Evolutionary conservation across 2,888 invertebrate species (phyloP), one percentile per base, ranked within the genome.

Genomic region (Drosophila niveifrons): DNA sequence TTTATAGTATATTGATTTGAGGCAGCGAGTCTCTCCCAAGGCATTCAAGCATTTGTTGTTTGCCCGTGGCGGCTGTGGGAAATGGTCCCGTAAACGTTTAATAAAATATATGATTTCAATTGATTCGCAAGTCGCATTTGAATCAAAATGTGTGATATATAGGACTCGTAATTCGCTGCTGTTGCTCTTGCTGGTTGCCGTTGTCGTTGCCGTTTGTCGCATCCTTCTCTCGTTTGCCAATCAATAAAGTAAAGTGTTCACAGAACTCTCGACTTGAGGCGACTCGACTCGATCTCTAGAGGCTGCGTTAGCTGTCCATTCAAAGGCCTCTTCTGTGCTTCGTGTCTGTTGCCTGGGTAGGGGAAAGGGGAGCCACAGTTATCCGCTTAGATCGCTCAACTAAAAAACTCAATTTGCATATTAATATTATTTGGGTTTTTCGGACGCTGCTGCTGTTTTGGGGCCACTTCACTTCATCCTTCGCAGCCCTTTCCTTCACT

Each of bases 371-470:
- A 23, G 65, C 74, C 68, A 66, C 77, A 72, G 82, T 83, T 89
- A 86, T 90, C 88, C 89, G 90, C 90, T 90, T 90, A 90, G 90
- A 88, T 87, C 90, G 90, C 83, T 91, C 90, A 91, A 91, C 89
- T 87, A 90, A 87, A 90, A 91, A 91, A 91, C 91, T 89, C 91
- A 91, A 91, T 91, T 91, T 91, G 90, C 91, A 91, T 91, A 90
- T 91, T 91, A 91, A 91, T 91, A 90, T 90, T 90, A 90, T 87
- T 82, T 81, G 75, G 74, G 79, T 70, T 84, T 84, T 73, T 23
- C 23, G 72, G 70, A 44, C 65, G 13, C 13, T 28, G 66, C 43
- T 51, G 23, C 23, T 23, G 23, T 23, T 36, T 29, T 39, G 17
- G 55, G 58, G 46, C 61, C 39, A 41, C 39, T 41, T 15, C 36